These are phyloP conservation scores for Sphaerophoria rueppellii DNA, from an alignment of 2,888 invertebrate genomes.

Conservation along the genomic window DNA sequence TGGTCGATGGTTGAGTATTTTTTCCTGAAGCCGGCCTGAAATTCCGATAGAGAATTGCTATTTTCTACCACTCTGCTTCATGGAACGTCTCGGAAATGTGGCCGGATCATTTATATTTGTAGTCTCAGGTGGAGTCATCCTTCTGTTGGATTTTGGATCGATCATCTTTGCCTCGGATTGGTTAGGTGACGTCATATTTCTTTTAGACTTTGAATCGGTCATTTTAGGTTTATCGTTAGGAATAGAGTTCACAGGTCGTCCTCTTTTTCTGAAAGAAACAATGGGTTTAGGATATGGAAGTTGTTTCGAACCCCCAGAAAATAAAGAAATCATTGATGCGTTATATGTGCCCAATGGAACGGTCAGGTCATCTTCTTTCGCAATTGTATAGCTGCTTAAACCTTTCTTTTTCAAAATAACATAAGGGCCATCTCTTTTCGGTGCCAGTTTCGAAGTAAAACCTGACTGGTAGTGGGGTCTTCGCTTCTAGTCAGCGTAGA, in stretches of 20 bases:
- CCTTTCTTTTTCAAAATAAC: slow-evolving; percentile 37
- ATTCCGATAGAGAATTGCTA: no score
- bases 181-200: slow-evolving; percentile 2
- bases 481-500: slow-evolving; percentile 11
- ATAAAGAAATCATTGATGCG: slow-evolving; percentile 26
- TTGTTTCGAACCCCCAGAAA: slow-evolving; percentile 18
- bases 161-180: slow-evolving; percentile 18
- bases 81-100: slow-evolving; percentile 32
- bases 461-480: neutral
- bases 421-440: neutral
- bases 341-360: slow-evolving; percentile 27
- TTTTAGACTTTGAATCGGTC: slow-evolving; percentile 14
- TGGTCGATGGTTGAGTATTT: no score
- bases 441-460: slow-evolving; percentile 37
- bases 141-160: slow-evolving; percentile 2
- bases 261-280: slow-evolving; percentile 25
- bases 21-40: no score
- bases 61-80: no score
- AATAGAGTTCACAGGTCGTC: slow-evolving; percentile 16
- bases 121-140: slow-evolving; percentile 11
- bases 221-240: slow-evolving; percentile 4
- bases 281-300: slow-evolving; percentile 21
- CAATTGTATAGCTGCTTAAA: slow-evolving; percentile 29
- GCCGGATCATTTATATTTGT: slow-evolving; percentile 16
- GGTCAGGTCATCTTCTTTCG: slow-evolving; percentile 11